Evolutionary conservation across 2,888 invertebrate species (phyloP).

Genomic region (Brachypalpus laphriformis): DNA sequence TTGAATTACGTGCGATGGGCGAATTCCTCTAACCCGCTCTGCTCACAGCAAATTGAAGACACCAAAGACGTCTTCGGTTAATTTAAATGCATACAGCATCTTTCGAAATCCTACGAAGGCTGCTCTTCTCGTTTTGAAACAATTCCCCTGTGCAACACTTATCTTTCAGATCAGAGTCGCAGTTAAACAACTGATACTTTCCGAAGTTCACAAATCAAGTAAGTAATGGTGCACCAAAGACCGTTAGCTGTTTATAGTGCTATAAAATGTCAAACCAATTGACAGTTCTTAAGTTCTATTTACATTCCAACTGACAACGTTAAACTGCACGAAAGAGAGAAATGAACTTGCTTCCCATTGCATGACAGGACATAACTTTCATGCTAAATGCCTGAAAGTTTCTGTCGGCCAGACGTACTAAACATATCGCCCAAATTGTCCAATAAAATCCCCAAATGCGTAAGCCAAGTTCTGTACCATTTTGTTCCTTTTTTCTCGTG

Average conservation of each 20-base stretch:
- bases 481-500: background rate
- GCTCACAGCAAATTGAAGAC: too few relatives aligned
- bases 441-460: background rate
- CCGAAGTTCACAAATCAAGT: background rate
- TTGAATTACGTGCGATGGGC: too few relatives aligned
- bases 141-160: too few relatives aligned
- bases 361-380: background rate
- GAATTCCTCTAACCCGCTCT: too few relatives aligned
- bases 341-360: background rate
- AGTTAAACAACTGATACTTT: too few relatives aligned
- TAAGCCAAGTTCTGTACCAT: background rate
- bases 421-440: background rate
- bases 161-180: too few relatives aligned
- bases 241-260: background rate
- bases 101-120: too few relatives aligned
- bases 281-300: background rate
- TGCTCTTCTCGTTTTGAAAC: too few relatives aligned
- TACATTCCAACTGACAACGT: background rate
- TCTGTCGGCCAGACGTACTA: constrained; percentile 6
- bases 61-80: too few relatives aligned
- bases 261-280: background rate
- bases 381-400: background rate
- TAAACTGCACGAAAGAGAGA: background rate
- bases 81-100: too few relatives aligned
- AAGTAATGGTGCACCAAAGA: background rate